Base-by-base conservation (phyloP, 53 echinoderm and acorn worm species). In the Zoroaster sp. region DNA sequence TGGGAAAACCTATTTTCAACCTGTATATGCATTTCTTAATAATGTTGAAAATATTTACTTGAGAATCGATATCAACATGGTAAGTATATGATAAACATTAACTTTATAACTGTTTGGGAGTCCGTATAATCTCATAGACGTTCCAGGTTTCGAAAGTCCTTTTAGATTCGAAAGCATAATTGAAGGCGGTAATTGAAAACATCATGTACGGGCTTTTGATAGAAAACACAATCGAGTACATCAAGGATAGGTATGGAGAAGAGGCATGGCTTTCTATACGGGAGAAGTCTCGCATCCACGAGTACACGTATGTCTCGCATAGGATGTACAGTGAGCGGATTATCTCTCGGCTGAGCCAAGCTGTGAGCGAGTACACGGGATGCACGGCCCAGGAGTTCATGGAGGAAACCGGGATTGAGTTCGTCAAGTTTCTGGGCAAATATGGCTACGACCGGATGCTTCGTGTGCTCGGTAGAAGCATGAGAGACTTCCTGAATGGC, bases 361-460 rank as follows among this genome's bases (percentile, higher is more conserved):
- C 93, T 5, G 89, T 90, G 11, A 90, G 90, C n/a, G 97, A 93
- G 1, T 82, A 92, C 21, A 88, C 95, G 21, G 92, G 95, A 21
- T 88, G 66, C 74, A 88, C 85, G 17, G 74, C 88, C 18, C 85
- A 93, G 21, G 92, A 95, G 20, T 92, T 97, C 72, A 97, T 97
- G 97, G 90, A 73, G 31, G 80, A 72, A 28, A 90, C 86, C 0
- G 97, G 97, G 30, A 35, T 46, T 68, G 67, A 89, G 55, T 97
- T 97, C 74, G 95, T 97, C 35, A 28, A 74, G 43, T 97, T 95
- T 68, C 90, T 95, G 17, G 79, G 93, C 36, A 95, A 95, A 65
- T 97, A 97, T 81, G 97, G 93, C 37, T 97, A 97, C 53, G 97
- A 95, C 25, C 89, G 78, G 68, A 94, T 97, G 93, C 87, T 97